phyloP scores from a whole-genome alignment of 1,140 invertebrate genomes.

The Nixonia krombeini region DNA sequence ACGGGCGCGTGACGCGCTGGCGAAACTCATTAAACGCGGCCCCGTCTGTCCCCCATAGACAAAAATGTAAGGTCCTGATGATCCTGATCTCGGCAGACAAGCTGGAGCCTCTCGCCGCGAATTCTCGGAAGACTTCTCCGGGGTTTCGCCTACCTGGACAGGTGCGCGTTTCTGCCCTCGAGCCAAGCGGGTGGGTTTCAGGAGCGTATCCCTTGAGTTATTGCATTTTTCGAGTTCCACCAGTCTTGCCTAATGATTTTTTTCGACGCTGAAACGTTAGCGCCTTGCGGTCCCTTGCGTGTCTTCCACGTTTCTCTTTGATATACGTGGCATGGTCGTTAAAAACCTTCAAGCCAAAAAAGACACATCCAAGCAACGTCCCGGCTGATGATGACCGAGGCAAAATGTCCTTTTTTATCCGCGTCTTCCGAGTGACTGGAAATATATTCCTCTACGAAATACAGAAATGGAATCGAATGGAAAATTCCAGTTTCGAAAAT shows the following conservation, averaged over 20 bases:
- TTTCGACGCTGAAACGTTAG: constrained; percentile 38
- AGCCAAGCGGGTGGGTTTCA: constrained; percentile 57
- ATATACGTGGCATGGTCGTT: constrained; percentile 40
- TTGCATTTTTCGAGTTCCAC: constrained; percentile 63
- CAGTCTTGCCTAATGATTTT: constrained; percentile 60
- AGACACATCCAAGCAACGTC: constrained; percentile 8
- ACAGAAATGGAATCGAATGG: too few species aligned
- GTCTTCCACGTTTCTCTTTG: constrained; percentile 38
- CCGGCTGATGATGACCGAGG: constrained; percentile 26
- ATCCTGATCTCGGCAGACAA: constrained; percentile 68
- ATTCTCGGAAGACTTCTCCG: constrained; percentile 61
- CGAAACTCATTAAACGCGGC: constrained; percentile 62
- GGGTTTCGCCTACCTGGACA: constrained; percentile 65
- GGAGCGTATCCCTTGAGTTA: constrained; percentile 64
- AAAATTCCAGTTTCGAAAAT: too few species aligned
- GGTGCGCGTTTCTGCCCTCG: constrained; percentile 61
- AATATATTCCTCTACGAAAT: too few species aligned
- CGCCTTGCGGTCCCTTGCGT: constrained; percentile 16
- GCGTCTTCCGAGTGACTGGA: too few species aligned
- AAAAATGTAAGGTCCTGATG: constrained; percentile 61
- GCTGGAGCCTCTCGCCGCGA: constrained; percentile 59
- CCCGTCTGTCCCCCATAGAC: constrained; percentile 49
- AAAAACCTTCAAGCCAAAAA: constrained; percentile 13
- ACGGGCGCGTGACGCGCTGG: constrained; percentile 7
- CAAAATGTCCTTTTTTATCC: constrained; percentile 26